Evolutionary conservation across 2,797 vertebrate species (phyloP), one percentile per base, ranked within the genome.

Genomic region (Alauda arvensis): DNA sequence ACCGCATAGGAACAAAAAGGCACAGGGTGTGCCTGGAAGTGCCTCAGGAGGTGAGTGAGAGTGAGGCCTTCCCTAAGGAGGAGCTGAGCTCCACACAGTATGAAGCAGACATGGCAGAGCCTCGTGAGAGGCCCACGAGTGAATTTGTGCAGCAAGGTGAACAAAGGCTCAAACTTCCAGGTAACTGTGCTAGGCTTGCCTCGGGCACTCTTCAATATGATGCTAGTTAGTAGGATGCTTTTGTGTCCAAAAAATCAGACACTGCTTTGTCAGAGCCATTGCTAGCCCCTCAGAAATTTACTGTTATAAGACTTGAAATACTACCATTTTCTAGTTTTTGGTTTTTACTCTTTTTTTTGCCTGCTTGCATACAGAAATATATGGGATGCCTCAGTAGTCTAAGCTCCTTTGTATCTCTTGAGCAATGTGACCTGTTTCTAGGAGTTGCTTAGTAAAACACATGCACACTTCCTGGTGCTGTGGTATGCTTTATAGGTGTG

Each of bases 1-100:
- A 99, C 74, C 98, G 99, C 60, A 99, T 99, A 76, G 99, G 99
- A 93, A 98, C 98, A 40, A 99, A 99, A 95, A 98, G 99, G 87
- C 99, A 99, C 95, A 93, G 98, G 24, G 98, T 99, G 59, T 99
- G 98, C 96, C 96, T 99, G 61, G 98, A 99, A 91, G 96, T 99
- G 53, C 99, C 99, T 5, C 96, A 98, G 40, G 98, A 99, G 89
- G 97, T 99, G 86, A 97, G 97, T 91, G 96, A 97, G 93, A 97
- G 96, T 0, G 96, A 96, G 65, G 96, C 96, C 46, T 98, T 99
- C 86, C 97, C 97, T 48, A 98, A 98, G 92, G 98, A 98, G 71
- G 97, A 98, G 75, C 92, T 96, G 71, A 89, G 81, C 83, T 93
- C 96, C 1, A 56, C 83, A 1, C 97, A 95, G 13, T 96, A 94